These are phyloP conservation scores for Drosophila sordidula DNA, from an alignment of 2,888 invertebrate genomes.

Conservation along the genomic window DNA sequence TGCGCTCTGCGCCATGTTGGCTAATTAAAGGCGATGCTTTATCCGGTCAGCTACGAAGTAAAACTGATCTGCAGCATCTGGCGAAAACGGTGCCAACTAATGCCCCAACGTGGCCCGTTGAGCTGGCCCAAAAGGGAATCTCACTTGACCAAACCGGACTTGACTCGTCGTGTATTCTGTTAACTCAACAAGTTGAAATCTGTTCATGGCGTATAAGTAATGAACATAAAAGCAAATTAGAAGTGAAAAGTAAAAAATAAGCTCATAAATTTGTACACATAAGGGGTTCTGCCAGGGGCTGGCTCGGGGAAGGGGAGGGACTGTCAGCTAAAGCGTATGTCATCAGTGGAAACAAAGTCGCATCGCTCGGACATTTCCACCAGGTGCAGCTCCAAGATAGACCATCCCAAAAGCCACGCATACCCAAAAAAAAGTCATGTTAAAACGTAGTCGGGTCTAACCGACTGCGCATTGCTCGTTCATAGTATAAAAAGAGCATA, in stretches of 20 bases:
- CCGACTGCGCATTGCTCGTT: neutral
- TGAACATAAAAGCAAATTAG: constrained; percentile 65
- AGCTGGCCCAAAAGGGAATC: constrained; percentile 6
- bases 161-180: constrained; percentile 20
- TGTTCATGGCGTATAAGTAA: constrained; percentile 61
- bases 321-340: constrained; percentile 4
- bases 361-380: constrained; percentile 52
- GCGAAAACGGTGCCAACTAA: constrained; percentile 15
- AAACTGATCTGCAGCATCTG: constrained; percentile 49
- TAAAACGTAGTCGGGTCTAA: neutral
- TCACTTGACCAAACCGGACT: constrained; percentile 9
- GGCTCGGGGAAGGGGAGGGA: too few species aligned
- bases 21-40: constrained; percentile 72
- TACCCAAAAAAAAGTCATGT: neutral
- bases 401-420: constrained; percentile 9
- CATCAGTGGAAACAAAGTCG: constrained; percentile 57
- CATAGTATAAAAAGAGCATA: too few species aligned
- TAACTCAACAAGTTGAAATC: constrained; percentile 74
- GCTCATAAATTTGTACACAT: constrained; percentile 68
- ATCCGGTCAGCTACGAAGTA: constrained; percentile 39
- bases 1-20: neutral
- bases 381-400: constrained; percentile 68
- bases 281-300: neutral
- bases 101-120: neutral
- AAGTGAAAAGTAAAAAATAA: constrained; percentile 75